Evolutionary conservation across 2,113 vertebrate species (phyloP), one percentile per base, ranked within the genome.

Genomic region (Nothobranchius kuhntae): DNA sequence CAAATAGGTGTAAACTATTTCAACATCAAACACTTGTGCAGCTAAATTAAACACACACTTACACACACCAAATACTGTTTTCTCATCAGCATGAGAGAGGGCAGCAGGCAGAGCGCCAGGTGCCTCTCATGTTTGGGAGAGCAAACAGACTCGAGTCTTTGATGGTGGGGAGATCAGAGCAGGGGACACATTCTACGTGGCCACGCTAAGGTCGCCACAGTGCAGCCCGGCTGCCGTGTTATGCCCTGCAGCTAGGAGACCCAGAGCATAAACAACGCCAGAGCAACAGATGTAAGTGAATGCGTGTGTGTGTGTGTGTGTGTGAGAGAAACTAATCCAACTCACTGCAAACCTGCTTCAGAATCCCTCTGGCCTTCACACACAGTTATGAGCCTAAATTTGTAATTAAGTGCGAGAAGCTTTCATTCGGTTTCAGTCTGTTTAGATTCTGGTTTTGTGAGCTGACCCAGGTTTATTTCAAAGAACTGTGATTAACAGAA

Each of bases 161-260:
- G 91, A 92, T 84, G 83, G 80, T 40, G 42, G 65, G 57, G 75
- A 90, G 86, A 88, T 91, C 89, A 91, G 89, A 91, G 86, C 74
- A 36, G 9, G 80, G 80, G 78, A 72, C 82, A 75, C 86, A 89
- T 91, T 91, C 89, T 85, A 86, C 78, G 86, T 58, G 65, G 83
- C 79, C 65, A 9, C 75, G 90, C 75, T 91, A 91, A 89, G 87
- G 85, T 84, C 72, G 60, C 68, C 61, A 0, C 81, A 57, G 78
- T 82, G 81, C 84, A 69, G 68, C 77, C 73, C 75, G n/a, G 47
- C 80, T 72, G 86, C 86, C 79, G 75, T 91, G 90, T 92, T 93
- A 75, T 89, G 83, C 77, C 82, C 79, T 38, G 91, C 88, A 89
- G 89, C 91, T 91, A 90, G 84, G 89, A 91, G 77, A 91, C 88